Conservation (phyloP, 2,797 vertebrate genomes). For the Oreortyx pictus region DNA sequence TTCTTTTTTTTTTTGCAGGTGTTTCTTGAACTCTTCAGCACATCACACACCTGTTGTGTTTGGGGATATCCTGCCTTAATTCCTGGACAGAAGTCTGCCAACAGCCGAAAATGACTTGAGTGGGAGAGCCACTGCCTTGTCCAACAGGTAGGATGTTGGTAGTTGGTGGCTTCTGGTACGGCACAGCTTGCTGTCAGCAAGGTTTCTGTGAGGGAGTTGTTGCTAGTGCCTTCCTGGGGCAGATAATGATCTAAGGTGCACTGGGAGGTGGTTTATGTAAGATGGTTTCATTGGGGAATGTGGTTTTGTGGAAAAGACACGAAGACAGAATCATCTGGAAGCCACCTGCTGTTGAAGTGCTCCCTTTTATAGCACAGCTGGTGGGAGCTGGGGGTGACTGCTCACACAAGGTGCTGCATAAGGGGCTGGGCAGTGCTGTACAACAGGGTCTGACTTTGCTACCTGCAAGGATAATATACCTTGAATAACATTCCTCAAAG, state of each 20-base stretch:
- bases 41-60: not conserved
- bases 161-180: not conserved
- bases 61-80: not conserved
- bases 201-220: not conserved
- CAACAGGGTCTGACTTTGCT: not conserved
- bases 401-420: not conserved
- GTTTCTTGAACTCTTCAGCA: not conserved
- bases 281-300: not conserved
- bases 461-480: not conserved
- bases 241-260: not conserved
- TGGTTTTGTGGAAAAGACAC: not conserved
- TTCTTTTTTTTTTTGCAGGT: not conserved
- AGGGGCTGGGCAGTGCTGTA: not conserved
- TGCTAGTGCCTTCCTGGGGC: not conserved
- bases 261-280: not conserved
- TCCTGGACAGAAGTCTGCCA: not conserved
- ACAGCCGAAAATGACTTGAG: slow-evolving; percentile 50
- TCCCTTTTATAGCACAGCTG: not conserved
- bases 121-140: slow-evolving; percentile 1
- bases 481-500: not conserved
- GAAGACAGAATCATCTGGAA: not conserved
- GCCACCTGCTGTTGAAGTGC: not conserved
- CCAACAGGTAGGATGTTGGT: slow-evolving; percentile 9
- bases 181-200: not conserved
- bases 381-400: not conserved